These are phyloP conservation scores for Drosophila malerkotliana DNA, from an alignment of 1,140 invertebrate species.

Conservation along the genomic window DNA sequence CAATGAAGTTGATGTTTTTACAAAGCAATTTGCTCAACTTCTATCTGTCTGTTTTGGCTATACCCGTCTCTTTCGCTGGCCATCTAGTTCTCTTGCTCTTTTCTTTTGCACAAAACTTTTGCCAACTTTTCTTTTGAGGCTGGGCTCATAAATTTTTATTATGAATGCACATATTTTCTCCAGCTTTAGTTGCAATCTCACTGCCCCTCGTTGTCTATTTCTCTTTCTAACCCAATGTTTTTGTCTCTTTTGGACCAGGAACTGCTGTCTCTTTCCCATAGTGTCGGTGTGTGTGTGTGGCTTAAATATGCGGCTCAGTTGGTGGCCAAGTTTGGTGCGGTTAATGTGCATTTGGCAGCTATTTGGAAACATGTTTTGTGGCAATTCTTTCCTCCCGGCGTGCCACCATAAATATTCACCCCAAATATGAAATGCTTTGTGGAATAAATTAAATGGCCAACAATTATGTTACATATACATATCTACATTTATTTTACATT, in stretches of 20 bases:
- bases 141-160: conserved; percentile 50
- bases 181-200: conserved; percentile 22
- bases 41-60: not conserved
- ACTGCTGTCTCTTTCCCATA: conserved; percentile 17
- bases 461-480: not conserved
- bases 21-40: conserved; percentile 48
- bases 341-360: conserved; percentile 49
- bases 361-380: conserved; percentile 32
- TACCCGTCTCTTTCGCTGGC: conserved; percentile 5
- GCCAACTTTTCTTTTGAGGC: conserved; percentile 45
- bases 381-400: conserved; percentile 7
- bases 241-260: conserved; percentile 17
- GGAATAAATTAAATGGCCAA: conserved; percentile 11
- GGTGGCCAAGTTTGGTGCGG: conserved; percentile 38
- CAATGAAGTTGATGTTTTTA: conserved; percentile 51
- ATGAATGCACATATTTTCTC: conserved; percentile 49
- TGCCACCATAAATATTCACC: conserved; percentile 28
- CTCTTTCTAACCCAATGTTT: not conserved
- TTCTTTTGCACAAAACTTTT: conserved; percentile 22
- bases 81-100: not conserved
- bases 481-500: no score
- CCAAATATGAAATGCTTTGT: conserved; percentile 20
- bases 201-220: not conserved
- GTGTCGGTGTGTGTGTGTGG: conserved; percentile 6
- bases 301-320: conserved; percentile 39